Base-by-base conservation (phyloP, 2,888 invertebrate genomes). In the Synanthedon tipuliformis region DNA sequence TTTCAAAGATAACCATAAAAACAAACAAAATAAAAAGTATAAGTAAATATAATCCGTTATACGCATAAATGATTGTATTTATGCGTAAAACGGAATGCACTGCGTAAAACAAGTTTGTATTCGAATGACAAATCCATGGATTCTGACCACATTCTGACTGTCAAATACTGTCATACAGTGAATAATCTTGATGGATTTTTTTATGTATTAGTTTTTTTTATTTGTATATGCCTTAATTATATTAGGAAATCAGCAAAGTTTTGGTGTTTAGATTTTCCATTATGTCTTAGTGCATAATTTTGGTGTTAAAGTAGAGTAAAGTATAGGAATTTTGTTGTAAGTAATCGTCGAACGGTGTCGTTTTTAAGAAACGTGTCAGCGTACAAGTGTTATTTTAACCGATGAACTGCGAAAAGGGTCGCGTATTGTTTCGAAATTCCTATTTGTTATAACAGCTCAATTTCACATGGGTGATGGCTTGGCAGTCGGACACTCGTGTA, bases 391-490 rank as follows among this genome's bases (percentile, higher is more conserved):
- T 82, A 79, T 81, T 78, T 73, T 73, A 73, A 72, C 75, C 69
- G 73, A 75, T 80, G 78, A 74, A 72, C 78, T 75, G 71, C 66
- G 70, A 63, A 66, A 75, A 78, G 81, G 79, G 81, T 84, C 80
- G 74, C 77, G 78, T 76, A 82, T 78, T 76, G 78, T 78, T 75
- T 76, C 69, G 68, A 64, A 74, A 78, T 82, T 65, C 66, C 71
- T 4, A 50, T 50, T 75, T 75, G 70, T 71, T 69, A 73, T 80
- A 79, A 73, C 79, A 81, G 85, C 84, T 71, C 70, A 77, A 73
- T 74, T 79, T 80, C 85, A 79, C 81, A 86, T 87, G 86, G 86
- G 86, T 86, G 79, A 87, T 87, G 87, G 87, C 87, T 86, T 87
- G 87, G 87, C 87, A 86, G 78, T 80, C 82, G 79, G 87, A 86